Evolutionary conservation across 1,140 invertebrate species (phyloP), one percentile per base, ranked within the genome.

Genomic region (Venturia canescens): DNA sequence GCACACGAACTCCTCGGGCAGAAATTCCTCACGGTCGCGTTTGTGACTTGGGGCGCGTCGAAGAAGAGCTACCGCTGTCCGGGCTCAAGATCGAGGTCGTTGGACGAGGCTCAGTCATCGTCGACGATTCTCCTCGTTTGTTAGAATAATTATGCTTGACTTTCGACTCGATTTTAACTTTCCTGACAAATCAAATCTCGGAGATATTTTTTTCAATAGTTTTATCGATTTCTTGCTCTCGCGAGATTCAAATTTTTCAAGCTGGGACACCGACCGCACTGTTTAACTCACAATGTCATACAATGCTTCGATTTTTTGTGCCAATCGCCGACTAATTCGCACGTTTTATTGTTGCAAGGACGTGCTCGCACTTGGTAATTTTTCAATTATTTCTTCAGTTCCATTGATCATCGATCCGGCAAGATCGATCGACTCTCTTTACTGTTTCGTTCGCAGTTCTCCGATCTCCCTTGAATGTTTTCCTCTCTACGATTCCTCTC

Each of bases 21-120:
- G 21, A 38, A 29, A 77, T 63, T 63, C 57, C 34, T 77, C 75
- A 77, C 75, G 75, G 75, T 77, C 75, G 75, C 13, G 57, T 23
- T 53, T 53, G 18, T 48, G 53, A 34, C 72, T 76, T 29, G 4
- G 53, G 29, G 7, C 7, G 3, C 75, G 75, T 34, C 31, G 31
- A 44, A 21, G 29, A 69, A 18, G 29, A 74, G 29, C 66, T 48
- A 74, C 72, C 78, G 79, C 66, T 63, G 26, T 72, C 57, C 79
- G 66, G 34, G 38, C 57, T 83, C 82, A 83, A 83, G 82, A 83
- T 83, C 82, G 82, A 83, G 82, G 82, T 83, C 82, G 57, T 31
- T 38, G 66, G 38, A 53, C 63, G 67, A 44, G 27, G 50, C 66
- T 63, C 23, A 21, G 71, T 67, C 67, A 79, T 82, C 57, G 60